Conservation (phyloP, 2,888 invertebrate species). For the Conus canariensis region DNA sequence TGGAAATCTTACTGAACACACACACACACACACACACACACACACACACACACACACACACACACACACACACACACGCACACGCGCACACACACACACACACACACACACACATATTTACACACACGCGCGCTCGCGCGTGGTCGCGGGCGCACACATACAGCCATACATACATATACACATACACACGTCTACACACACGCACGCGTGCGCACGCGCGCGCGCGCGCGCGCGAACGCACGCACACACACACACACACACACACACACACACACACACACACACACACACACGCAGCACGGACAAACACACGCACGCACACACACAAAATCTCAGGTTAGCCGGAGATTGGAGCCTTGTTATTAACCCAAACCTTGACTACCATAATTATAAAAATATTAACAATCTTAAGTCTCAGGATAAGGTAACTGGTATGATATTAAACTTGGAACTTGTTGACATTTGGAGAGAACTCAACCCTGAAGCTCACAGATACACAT, state of each 20-base stretch:
- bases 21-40: not conserved
- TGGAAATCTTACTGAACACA: too few species aligned
- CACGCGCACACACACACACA: not conserved
- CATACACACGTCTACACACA: not conserved
- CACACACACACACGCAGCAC: not conserved
- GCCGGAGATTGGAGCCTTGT: too few species aligned
- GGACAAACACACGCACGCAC: too few species aligned
- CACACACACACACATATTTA: slow-evolving; percentile 1
- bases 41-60: slow-evolving; percentile 24
- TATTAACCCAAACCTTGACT: too few species aligned
- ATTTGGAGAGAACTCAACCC: too few species aligned
- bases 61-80: not conserved
- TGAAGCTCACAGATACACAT: too few species aligned
- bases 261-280: not conserved
- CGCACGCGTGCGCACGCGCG: not conserved
- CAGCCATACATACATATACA: not conserved
- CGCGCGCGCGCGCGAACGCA: not conserved
- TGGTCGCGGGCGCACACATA: not conserved
- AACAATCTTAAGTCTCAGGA: too few species aligned
- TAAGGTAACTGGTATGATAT: too few species aligned
- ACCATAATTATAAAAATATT: too few species aligned
- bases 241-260: not conserved
- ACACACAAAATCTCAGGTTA: too few species aligned
- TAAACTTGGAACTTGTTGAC: too few species aligned
- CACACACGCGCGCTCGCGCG: not conserved